Conservation (phyloP, 2,113 vertebrate species). For the Micronisus gabar region DNA sequence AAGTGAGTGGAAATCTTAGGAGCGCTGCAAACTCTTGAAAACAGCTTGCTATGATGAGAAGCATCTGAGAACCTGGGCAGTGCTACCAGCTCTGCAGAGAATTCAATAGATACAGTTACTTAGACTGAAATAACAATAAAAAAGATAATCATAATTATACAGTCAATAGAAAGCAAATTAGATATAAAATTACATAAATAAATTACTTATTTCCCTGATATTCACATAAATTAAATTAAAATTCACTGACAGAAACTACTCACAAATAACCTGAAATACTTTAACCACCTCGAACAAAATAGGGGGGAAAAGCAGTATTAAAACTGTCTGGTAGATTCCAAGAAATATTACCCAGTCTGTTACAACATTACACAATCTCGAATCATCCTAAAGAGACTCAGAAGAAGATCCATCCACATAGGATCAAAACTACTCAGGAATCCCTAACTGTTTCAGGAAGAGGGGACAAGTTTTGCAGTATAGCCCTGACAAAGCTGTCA, state of each 20-base stretch:
- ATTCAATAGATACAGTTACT: neutral
- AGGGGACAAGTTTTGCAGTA: fast-evolving
- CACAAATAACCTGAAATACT: neutral
- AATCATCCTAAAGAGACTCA: neutral
- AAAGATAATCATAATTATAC: neutral
- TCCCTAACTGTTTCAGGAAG: too few species aligned
- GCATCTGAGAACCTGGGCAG: neutral
- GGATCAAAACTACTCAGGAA: neutral
- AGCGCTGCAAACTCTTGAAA: neutral
- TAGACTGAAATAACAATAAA: neutral
- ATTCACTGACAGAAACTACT: neutral
- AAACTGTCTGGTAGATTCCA: neutral
- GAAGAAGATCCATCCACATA: neutral
- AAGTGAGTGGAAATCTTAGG: neutral
- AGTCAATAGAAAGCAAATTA: neutral
- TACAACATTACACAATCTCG: neutral
- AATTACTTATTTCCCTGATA: neutral
- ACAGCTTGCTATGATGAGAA: neutral
- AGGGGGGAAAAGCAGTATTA: neutral
- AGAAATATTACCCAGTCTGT: neutral
- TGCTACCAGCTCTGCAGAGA: neutral
- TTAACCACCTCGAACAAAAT: neutral
- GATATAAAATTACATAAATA: neutral
- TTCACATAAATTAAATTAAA: neutral
- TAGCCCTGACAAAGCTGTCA: neutral